Percentiles rank a stretch among this genome's conserved stretches.
Conservation (phyloP, 1,140 invertebrate species). For the Drosophila subpulchrella region DNA sequence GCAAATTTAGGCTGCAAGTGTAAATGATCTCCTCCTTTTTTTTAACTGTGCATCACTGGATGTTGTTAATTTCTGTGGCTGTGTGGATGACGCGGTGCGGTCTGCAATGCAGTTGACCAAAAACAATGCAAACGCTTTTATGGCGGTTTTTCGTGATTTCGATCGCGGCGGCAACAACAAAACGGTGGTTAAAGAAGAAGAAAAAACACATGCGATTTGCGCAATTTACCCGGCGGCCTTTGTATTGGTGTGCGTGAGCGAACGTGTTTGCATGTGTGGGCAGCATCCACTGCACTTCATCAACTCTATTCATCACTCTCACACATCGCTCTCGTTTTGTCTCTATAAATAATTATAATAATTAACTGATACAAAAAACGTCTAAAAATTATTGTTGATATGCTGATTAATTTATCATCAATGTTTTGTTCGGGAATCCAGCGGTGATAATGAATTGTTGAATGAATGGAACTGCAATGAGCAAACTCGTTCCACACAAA, state of each 20-base stretch:
- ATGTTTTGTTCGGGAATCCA: too few relatives aligned
- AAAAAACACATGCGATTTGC: slow-evolving; percentile 66
- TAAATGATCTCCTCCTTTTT: too few relatives aligned
- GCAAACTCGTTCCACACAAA: slow-evolving; percentile 65
- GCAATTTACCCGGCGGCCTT: slow-evolving; percentile 57
- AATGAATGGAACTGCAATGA: slow-evolving; percentile 12
- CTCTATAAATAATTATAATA: too few relatives aligned
- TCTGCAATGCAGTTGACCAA: slow-evolving; percentile 74
- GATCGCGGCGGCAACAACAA: slow-evolving; percentile 51
- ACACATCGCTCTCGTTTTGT: too few relatives aligned
- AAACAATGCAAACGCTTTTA: slow-evolving; percentile 73
- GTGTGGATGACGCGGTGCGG: slow-evolving; percentile 29
- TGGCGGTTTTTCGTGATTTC: slow-evolving; percentile 60
- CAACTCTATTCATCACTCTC: too few relatives aligned
- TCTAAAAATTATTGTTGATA: too few relatives aligned
- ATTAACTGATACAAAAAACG: too few relatives aligned
- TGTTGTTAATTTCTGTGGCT: slow-evolving; percentile 20
- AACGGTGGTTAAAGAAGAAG: background rate
- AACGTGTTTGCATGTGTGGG: slow-evolving; percentile 28
- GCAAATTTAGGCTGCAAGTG: too few relatives aligned
- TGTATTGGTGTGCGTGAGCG: slow-evolving; percentile 14
- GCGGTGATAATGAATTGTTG: too few relatives aligned
- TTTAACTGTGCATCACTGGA: background rate
- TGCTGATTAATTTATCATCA: too few relatives aligned
- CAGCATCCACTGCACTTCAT: slow-evolving; percentile 30